A percentile compares a stretch with the other conserved stretches of the same genome.
Evolutionary conservation across 2,113 vertebrate genomes (phyloP).

Genomic region (Sorex fumeus): DNA sequence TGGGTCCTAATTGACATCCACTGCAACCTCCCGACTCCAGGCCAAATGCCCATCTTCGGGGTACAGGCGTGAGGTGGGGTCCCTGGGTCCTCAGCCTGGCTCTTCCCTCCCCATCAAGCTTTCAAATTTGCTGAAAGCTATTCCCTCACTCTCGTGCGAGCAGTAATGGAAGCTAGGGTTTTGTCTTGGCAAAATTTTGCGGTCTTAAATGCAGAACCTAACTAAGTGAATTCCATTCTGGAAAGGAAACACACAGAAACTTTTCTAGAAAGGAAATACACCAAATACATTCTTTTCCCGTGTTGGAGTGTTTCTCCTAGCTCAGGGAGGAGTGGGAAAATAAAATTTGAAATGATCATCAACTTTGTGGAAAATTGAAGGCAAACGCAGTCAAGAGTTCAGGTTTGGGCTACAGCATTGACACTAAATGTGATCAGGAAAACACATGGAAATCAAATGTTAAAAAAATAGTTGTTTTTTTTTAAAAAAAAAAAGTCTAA

Average conservation of each 20-base stretch:
- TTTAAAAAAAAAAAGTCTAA: constrained; percentile 77
- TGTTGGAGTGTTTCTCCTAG: constrained; percentile 17
- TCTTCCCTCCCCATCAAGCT: rapidly evolving
- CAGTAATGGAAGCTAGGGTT: rapidly evolving
- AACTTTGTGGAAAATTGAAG: constrained; percentile 78
- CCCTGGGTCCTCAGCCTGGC: not conserved
- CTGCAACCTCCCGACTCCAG: constrained; percentile 1
- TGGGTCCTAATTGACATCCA: constrained; percentile 80
- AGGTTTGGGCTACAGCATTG: constrained; percentile 75
- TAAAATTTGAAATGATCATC: constrained; percentile 70
- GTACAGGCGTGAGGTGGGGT: not conserved
- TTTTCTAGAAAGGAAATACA: constrained; percentile 78
- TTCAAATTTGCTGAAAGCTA: rapidly evolving
- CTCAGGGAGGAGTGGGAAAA: not conserved
- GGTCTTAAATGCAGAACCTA: not conserved
- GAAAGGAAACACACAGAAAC: constrained; percentile 78
- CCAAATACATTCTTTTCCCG: constrained; percentile 78
- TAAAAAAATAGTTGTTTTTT: constrained; percentile 56
- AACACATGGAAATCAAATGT: constrained; percentile 79
- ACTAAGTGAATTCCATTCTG: constrained; percentile 78
- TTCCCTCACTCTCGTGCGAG: rapidly evolving
- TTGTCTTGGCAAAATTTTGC: not conserved
- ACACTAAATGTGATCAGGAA: constrained; percentile 82
- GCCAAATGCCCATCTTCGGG: not conserved
- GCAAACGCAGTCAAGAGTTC: constrained; percentile 77